Base-by-base conservation (phyloP, 1,140 invertebrate genomes). In the Macrosteles quadrilineatus region DNA sequence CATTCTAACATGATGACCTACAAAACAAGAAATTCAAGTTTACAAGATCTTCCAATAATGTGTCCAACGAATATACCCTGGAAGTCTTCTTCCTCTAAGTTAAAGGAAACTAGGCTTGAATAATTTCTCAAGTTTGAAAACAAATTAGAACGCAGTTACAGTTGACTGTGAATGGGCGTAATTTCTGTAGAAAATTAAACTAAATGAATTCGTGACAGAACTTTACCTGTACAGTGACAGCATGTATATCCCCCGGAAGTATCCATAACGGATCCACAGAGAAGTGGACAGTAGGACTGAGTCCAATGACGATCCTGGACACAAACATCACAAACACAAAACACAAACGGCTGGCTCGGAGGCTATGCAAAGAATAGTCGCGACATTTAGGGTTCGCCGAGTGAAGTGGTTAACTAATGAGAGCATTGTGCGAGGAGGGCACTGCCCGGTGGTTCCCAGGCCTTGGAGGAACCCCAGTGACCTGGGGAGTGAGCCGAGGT, bases 271-370 rank as follows among this genome's bases (percentile, higher is more conserved):
- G 55, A 25, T 59, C 55, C 2, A 59, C 55, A 29, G 55, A 27
- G 55, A 68, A 57, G 19, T 57, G 47, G 11, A 68, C 67, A 17
- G 67, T 68, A 14, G 67, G 67, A n/a, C 29, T 68, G 25, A 68
- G 30, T 2, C 67, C 67, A 25, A 68, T 68, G 2, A 68, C 67
- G 3, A 68, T 19, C 47, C 67, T 23, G 47, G 67, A 68, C 21
- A 68, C 50, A 36, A 68, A 68, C 67, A 68, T 68, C 11, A 14
- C 55, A 59, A 14, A 2, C n/a, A 25, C 14, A 25, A 27, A 25
- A 6, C 25, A 59, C 55, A 25, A 11, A 25, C 2, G 17, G 3
- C 47, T 6, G 17, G 3, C 47, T 50, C 47, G 47, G 14, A 50
- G 4, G 21, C 47, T 50, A 50, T 50, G 47, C 47, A 50, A 50